These are phyloP conservation scores for Galbula dea DNA, from an alignment of 2,113 vertebrate genomes.

Conservation along the genomic window DNA sequence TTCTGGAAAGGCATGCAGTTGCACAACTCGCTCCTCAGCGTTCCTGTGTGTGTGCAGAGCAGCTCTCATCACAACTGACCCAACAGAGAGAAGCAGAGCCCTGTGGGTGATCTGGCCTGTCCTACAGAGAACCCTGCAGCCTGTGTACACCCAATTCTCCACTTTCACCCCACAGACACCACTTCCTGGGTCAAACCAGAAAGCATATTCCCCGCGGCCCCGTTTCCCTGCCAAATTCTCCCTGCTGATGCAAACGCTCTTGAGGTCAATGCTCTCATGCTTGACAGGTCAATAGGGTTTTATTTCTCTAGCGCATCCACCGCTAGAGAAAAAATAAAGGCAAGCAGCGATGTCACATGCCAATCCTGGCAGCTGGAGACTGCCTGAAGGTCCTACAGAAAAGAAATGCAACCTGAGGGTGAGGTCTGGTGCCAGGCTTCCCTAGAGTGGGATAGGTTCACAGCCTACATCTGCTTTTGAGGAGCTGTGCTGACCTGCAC, in stretches of 20 bases:
- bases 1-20: not conserved
- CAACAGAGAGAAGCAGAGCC: not conserved
- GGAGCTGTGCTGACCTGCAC: not conserved
- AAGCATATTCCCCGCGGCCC: accelerated
- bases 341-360: too few species aligned
- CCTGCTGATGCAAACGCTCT: not conserved
- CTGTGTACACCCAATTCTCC: not conserved
- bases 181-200: not conserved
- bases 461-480: too few species aligned
- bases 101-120: not conserved
- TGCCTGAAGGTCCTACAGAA: not conserved
- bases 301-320: not conserved
- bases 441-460: too few species aligned
- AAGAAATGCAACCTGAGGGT: accelerated
- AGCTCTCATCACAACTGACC: not conserved
- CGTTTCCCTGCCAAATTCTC: not conserved
- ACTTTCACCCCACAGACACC: not conserved
- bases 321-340: not conserved
- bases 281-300: not conserved
- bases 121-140: not conserved
- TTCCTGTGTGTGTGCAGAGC: not conserved
- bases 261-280: accelerated
- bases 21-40: not conserved
- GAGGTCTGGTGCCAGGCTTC: accelerated
- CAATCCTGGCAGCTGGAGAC: accelerated